Evolutionary conservation across 1,140 invertebrate genomes (phyloP), one percentile per base, ranked within the genome.

Genomic region (Reticulitermes speratus): DNA sequence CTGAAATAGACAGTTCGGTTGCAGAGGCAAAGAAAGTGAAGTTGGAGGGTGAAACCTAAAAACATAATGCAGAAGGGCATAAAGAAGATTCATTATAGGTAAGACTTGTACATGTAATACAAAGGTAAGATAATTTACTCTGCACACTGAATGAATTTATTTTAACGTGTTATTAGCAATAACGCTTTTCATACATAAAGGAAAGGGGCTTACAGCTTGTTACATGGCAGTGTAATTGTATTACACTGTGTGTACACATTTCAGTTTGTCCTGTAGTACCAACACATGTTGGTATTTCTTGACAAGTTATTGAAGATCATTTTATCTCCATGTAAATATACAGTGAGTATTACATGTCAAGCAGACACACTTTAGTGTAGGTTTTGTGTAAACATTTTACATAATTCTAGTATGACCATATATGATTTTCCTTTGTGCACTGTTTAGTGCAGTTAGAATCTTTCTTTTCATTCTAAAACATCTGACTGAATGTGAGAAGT

Each of bases 1-100:
- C 65, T 11, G 65, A 75, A 30, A 30, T 2, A 30, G 65, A 30
- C 14, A 25, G n/a, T 75, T 25, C 65, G 3, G 8, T 30, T n/a
- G 65, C n/a, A 30, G 65, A 75, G 25, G 65, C n/a, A 25, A 75
- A 75, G n/a, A 75, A 75, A 30, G n/a, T 75, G 65, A 75, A 75
- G n/a, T n/a, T 75, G n/a, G 65, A 75, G n/a, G 65, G 65, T 75
- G 65, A 75, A 75, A 75, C 65, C 65, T 75, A 75, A 75, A 75
- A 75, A 1, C 19, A 30, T 12, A 75, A 75, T 30, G 5, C 25
- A 30, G 16, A 30, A 30, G n/a, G 65, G 65, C 25, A 75, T 75
- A 30, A 30, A 55, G 52, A 55, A 55, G 52, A 55, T 55, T 75
- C 9, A 75, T 75, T 5, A 30, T 75, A 75, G 65, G 65, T 75